Evolutionary conservation across 2,888 invertebrate species (phyloP).

Genomic region (Conops quadrifasciatus): DNA sequence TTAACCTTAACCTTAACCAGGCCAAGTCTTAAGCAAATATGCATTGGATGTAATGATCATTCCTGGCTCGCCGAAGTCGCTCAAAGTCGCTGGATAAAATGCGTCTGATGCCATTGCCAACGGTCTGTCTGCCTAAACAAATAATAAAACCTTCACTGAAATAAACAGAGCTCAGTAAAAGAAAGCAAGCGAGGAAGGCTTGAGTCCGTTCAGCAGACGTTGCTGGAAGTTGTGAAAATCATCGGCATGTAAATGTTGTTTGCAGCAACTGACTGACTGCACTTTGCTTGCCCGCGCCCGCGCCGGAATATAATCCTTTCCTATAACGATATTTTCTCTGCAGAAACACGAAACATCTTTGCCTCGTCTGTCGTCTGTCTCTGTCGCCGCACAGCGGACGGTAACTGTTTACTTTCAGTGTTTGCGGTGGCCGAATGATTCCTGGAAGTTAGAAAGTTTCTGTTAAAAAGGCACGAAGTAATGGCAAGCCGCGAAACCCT

Average conservation of each 20-base stretch:
- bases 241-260: slow-evolving; percentile 28
- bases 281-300: too few species aligned
- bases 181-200: too few species aligned
- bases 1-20: too few species aligned
- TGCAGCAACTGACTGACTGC: neutral
- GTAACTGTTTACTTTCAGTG: slow-evolving; percentile 46
- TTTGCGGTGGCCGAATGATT: slow-evolving; percentile 49
- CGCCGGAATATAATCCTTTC: slow-evolving; percentile 31
- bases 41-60: too few species aligned
- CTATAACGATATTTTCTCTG: neutral
- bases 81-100: too few species aligned
- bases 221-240: slow-evolving; percentile 32
- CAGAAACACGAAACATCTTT: too few species aligned
- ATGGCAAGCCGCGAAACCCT: neutral
- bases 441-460: slow-evolving; percentile 44
- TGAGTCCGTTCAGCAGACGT: neutral
- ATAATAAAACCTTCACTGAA: too few species aligned
- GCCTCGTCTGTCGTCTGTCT: neutral
- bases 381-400: slow-evolving; percentile 26
- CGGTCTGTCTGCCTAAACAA: too few species aligned
- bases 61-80: too few species aligned
- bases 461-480: slow-evolving; percentile 29
- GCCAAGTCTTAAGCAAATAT: too few species aligned
- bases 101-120: too few species aligned
- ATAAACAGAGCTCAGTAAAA: too few species aligned